Base-by-base conservation (phyloP, 1,140 invertebrate genomes). In the Ceratoteleas bidentatus region DNA sequence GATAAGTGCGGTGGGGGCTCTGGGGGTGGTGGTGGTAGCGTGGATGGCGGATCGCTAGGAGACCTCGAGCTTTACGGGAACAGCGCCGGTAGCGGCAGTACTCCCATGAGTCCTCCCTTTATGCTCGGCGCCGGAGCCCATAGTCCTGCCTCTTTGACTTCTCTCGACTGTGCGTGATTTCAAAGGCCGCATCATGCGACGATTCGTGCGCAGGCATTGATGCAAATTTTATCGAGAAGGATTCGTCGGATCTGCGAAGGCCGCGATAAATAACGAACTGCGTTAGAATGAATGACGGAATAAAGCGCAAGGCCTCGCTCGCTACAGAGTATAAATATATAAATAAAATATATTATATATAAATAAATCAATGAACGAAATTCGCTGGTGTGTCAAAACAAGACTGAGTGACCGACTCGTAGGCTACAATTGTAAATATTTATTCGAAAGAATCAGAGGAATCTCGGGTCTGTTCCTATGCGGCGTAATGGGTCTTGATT, bases 1-100 rank as follows among this genome's bases (percentile, higher is more conserved):
- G 94, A 95, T 86, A 95, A 95, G 78, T 93, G 94, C 85, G 94
- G 94, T 52, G 84, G 88, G 45, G 84, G 86, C 69, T 87, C 87
- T 36, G 87, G 89, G 72, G 86, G 88, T 32, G 80, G 84, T n/a
- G 72, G 82, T 53, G 85, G 90, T 33, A 84, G 86, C 62, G 87
- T 88, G 64, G 88, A 90, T 76, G 87, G 88, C 9, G 86, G 88
- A 78, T 90, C 87, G 52, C 85, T 92, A 43, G 87, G 87, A 61
- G 91, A 91, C 57, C 87, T 92, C 45, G 91, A 92, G 73, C 86
- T 92, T 33, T 92, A 92, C 60, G 89, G 90, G 40, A 90, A 89
- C 85, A 90, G 89, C 81, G 88, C 87, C 47, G 90, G 91, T 74
- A 90, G 89, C 69, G 89, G 89, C 54, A 89, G 90, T 15, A 88